Evolutionary conservation across 2,888 invertebrate genomes (phyloP), one percentile per base, ranked within the genome.

Genomic region (Euplexia lucipara): DNA sequence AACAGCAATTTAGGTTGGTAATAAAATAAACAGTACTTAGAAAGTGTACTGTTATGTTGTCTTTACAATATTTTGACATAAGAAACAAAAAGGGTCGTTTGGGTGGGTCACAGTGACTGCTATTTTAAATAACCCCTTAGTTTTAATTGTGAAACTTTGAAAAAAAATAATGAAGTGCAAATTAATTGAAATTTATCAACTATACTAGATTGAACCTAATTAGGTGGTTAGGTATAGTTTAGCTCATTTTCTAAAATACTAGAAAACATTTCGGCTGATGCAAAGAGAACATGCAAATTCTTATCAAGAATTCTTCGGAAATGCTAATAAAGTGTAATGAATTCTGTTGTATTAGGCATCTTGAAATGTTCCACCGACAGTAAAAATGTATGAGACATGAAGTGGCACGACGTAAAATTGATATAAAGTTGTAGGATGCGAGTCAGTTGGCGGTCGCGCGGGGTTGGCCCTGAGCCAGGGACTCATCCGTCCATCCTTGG

Each of bases 401-500:
- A 81, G 75, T 81, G 69, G 63, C 58, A 76, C 66, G 39, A 77
- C 60, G 58, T 79, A 75, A 75, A 82, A 75, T 54, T 68, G 71
- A 77, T 70, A 77, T 81, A 75, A 75, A 79, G 65, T 78, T 69
- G 62, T 66, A 81, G 77, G 61, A 75, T 73, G 76, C 68, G 75
- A 70, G 82, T 72, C 63, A 67, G 74, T 71, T 48, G 59, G 77
- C 67, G 64, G 80, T 68, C 47, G 65, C 48, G 65, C 54, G 68
- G 64, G 51, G 61, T 77, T 89, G 90, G 90, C 89, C 66, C 63
- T 49, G 44, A 69, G 90, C 90, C 90, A 90, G 78, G 58, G 61
- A 32, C 62, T 80, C 76, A 78, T 78, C 74, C 75, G 74, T 81
- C 81, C 76, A 79, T 83, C 79, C 76, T 78, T 70, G 57, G 67